These are phyloP conservation scores for Antennarius maculatus DNA, from an alignment of 2,797 vertebrate genomes.

Conservation along the genomic window DNA sequence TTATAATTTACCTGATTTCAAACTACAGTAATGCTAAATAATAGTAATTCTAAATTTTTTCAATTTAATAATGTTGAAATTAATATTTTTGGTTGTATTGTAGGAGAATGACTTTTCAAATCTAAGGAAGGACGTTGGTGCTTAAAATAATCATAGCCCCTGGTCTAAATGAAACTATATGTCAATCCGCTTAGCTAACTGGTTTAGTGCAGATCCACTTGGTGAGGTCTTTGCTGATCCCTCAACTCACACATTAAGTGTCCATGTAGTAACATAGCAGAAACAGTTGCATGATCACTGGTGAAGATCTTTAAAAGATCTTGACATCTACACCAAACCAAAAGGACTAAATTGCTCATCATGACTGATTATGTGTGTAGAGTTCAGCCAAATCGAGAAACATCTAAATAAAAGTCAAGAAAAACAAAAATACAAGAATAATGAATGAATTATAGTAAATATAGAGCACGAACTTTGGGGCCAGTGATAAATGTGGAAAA, in stretches of 20 bases:
- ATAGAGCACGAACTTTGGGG: background rate
- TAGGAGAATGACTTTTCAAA: constrained; percentile 58
- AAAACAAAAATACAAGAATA: background rate
- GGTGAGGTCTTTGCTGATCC: constrained; percentile 63
- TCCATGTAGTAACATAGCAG: background rate
- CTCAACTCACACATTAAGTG: constrained; percentile 29
- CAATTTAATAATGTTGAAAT: too few relatives aligned
- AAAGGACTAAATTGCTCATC: too few relatives aligned
- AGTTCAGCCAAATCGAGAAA: background rate
- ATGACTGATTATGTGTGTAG: background rate
- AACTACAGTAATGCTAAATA: background rate
- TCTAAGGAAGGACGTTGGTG: constrained; percentile 62
- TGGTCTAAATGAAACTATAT: constrained; percentile 74
- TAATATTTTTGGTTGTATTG: background rate
- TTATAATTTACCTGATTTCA: background rate
- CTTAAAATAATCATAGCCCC: constrained; percentile 76
- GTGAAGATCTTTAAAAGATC: background rate
- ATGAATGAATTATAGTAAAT: background rate
- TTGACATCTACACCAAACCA: background rate
- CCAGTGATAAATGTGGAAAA: background rate
- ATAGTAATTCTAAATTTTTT: background rate
- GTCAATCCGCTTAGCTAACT: constrained; percentile 81
- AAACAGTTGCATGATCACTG: background rate
- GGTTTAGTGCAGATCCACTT: constrained; percentile 78
- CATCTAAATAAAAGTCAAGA: background rate